Percentiles rank a stretch among this genome's conserved stretches.
Evolutionary conservation across 2,888 invertebrate species (phyloP).

Genomic region (Athalia circularis): DNA sequence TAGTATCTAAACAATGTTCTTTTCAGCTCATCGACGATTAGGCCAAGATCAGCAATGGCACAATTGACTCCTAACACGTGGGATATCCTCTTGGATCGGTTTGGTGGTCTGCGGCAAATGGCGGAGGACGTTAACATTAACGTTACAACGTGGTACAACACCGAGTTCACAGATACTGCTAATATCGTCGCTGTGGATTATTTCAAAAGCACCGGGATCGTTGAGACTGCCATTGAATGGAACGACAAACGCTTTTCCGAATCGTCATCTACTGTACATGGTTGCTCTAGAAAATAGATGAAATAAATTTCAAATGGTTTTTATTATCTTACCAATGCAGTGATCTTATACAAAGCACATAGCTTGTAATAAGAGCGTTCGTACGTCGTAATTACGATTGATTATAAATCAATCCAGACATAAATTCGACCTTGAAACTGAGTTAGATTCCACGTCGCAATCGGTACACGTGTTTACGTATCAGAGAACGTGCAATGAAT

Average conservation of each 20-base stretch:
- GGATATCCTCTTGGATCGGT: constrained; percentile 79
- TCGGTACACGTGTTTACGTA: neutral
- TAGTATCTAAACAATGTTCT: neutral
- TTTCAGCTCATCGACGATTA: constrained; percentile 47
- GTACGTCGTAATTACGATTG: neutral
- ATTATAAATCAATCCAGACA: constrained; percentile 13
- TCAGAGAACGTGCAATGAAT: constrained; percentile 5
- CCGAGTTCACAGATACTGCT: constrained; percentile 80
- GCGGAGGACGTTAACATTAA: constrained; percentile 83
- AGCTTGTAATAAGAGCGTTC: no score
- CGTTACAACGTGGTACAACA: constrained; percentile 81
- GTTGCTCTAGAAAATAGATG: constrained; percentile 24
- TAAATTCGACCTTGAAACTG: neutral
- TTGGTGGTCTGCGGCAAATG: constrained; percentile 80
- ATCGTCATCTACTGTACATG: constrained; percentile 17
- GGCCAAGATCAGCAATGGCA: constrained; percentile 82
- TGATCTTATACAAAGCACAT: neutral
- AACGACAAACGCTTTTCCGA: constrained; percentile 60
- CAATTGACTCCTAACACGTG: constrained; percentile 82
- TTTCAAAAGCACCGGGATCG: constrained; percentile 83
- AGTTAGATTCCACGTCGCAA: constrained; percentile 9
- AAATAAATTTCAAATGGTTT: neutral
- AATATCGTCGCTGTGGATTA: constrained; percentile 86
- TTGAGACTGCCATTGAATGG: constrained; percentile 75
- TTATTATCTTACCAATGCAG: neutral